Base-by-base conservation (phyloP, 2,888 invertebrate genomes). In the Antheraea assamensis region DNA sequence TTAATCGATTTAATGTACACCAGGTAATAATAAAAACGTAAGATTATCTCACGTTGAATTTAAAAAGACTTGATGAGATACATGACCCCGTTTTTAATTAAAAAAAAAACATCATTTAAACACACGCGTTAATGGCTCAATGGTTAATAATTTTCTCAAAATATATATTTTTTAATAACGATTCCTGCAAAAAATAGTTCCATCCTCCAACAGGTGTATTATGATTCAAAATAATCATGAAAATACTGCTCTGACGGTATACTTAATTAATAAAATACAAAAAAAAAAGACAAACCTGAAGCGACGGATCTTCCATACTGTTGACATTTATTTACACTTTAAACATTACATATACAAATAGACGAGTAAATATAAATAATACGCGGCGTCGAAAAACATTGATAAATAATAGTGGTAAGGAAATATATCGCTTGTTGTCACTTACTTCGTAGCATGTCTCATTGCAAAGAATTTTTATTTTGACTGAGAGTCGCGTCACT, bases 401-500 rank as follows among this genome's bases (percentile, higher is more conserved):
- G 27, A 70, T 55, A 35, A 19, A 55, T n/a, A 24, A 5, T 4
- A 35, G n/a, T n/a, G n/a, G 35, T 24, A 24, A 55, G n/a, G 31
- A 15, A 27, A 24, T 68, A 66, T 31, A 31, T 19, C 15, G 24
- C 58, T 21, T 66, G n/a, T 61, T 49, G 74, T 79, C 81, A 78
- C 82, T 75, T 73, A 80, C 30, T 61, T 74, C 68, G 73, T 74
- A 78, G 83, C 86, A 86, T 85, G 87, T 86, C 84, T 77, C 81
- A 78, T 82, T 80, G 78, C 81, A 85, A 84, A 85, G 86, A 86
- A 81, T 86, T 88, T 87, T 88, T 90, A 88, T 87, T 87, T 90
- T 88, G 90, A 86, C 84, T 88, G 80, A 82, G 49, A 81, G 81
- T 82, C 78, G 78, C 81, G 83, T 84, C 85, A 83, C 82, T 84